These are phyloP conservation scores for Ameiurus melas DNA, from an alignment of 2,113 vertebrate species.

Conservation along the genomic window DNA sequence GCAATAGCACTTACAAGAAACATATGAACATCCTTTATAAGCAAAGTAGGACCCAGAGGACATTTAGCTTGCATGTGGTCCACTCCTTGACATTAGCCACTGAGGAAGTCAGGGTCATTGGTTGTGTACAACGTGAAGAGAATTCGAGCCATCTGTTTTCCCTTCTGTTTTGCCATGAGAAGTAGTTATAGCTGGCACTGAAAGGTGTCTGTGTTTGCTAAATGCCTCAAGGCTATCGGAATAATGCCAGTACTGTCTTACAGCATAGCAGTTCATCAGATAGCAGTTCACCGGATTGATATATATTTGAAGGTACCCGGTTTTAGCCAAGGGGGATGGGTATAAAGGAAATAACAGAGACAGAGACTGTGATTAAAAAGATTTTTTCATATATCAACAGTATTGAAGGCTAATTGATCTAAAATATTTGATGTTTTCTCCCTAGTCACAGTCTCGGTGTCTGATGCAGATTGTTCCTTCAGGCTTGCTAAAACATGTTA, in stretches of 20 bases:
- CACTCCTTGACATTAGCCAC: constrained; percentile 29
- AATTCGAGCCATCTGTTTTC: constrained; percentile 22
- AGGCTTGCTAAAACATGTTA: neutral
- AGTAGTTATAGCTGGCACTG: neutral
- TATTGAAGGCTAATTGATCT: neutral
- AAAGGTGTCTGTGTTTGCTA: constrained; percentile 3
- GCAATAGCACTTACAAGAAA: neutral
- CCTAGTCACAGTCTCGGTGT: neutral
- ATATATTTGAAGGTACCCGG: neutral
- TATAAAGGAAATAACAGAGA: neutral
- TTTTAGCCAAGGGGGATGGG: neutral
- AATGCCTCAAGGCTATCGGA: neutral
- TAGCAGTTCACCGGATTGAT: neutral
- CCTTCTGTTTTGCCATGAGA: constrained; percentile 5
- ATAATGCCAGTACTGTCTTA: constrained; percentile 7
- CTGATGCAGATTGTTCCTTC: neutral
- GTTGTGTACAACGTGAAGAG: neutral
- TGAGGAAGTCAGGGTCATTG: constrained; percentile 22
- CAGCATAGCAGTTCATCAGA: neutral
- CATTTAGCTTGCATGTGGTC: neutral
- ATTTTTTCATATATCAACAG: neutral
- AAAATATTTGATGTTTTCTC: neutral
- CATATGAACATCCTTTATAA: neutral
- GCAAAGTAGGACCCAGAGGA: neutral
- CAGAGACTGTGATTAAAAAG: neutral